A percentile compares a stretch with the other conserved stretches of the same genome.
Conservation (phyloP, 2,888 invertebrate genomes). For the Congeria kusceri region DNA sequence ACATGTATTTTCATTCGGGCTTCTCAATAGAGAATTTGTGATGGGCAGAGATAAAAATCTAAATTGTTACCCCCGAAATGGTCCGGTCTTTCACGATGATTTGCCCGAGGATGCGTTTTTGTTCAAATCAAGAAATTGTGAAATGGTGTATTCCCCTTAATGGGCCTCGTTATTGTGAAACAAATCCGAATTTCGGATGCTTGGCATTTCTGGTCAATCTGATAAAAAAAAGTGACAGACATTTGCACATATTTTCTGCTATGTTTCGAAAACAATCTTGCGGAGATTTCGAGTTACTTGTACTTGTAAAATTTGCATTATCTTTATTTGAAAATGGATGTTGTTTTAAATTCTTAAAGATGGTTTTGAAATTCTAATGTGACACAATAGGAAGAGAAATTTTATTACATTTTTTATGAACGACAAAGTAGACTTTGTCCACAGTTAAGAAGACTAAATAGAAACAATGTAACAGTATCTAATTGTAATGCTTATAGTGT, state of each 20-base stretch:
- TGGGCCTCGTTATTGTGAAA: constrained; percentile 12
- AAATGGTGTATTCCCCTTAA: constrained; percentile 33
- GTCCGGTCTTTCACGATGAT: neutral
- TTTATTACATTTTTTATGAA: no score
- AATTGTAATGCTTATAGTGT: no score
- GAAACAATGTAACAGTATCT: no score
- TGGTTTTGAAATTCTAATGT: no score
- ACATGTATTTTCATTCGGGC: constrained; percentile 25
- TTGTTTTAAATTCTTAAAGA: no score
- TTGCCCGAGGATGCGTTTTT: neutral
- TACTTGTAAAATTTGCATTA: no score
- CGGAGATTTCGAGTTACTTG: no score
- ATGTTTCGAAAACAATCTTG: no score
- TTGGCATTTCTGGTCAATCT: constrained; percentile 32
- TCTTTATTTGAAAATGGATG: no score
- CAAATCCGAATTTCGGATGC: constrained; percentile 21
- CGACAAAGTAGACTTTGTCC: no score
- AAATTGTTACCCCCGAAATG: constrained; percentile 6
- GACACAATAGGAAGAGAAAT: no score
- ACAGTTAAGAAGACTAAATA: no score
- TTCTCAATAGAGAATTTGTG: constrained; percentile 28
- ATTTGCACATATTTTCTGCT: neutral
- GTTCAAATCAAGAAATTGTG: neutral
- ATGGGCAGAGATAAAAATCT: constrained; percentile 29
- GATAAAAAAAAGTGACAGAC: constrained; percentile 28